Evolutionary conservation across 1,140 invertebrate genomes (phyloP), one percentile per base, ranked within the genome.

Genomic region (Cataglyphis hispanica): DNA sequence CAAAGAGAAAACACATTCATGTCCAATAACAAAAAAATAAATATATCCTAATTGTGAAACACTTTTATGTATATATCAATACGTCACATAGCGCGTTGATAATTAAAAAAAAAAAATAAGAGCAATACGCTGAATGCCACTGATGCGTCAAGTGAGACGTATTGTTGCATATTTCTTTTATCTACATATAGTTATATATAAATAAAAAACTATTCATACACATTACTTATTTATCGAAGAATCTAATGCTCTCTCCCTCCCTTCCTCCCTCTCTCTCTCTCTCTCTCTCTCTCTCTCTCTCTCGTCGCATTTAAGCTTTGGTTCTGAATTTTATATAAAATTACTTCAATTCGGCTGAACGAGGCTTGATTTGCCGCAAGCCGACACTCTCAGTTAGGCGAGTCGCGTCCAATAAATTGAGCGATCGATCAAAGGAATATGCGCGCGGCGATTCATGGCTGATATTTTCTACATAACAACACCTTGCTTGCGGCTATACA

Each of bases 391-490:
- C 58, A 56, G 31, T 56, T 63, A 34, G 34, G 11, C 31, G 19
- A 86, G 25, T 66, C 69, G 83, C 31, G 61, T 67, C 40, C 70
- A 40, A 87, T 87, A 58, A 86, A 72, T 64, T 46, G 70, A 84
- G 22, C 80, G 85, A 77, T 61, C 53, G 58, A 43, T 60, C 50
- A 31, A 67, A n/a, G 31, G 60, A 75, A 53, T 53, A 13, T 10
- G 43, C 34, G 31, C 53, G 67, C 61, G 37, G 19, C 25, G 37
- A 56, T n/a, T 63, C 31, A 31, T 19, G 63, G n/a, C 34, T 22
- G 37, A 80, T 67, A 66, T 67, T 78, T 53, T 56, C 16, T 56
- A n/a, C 43, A 25, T 19, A 53, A 37, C 11, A 78, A 69, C 34
- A 16, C 25, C 16, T 25, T 40, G 22, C 22, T 40, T 69, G 13